Conservation (phyloP, 2,888 invertebrate species). For the Phasia obesa region DNA sequence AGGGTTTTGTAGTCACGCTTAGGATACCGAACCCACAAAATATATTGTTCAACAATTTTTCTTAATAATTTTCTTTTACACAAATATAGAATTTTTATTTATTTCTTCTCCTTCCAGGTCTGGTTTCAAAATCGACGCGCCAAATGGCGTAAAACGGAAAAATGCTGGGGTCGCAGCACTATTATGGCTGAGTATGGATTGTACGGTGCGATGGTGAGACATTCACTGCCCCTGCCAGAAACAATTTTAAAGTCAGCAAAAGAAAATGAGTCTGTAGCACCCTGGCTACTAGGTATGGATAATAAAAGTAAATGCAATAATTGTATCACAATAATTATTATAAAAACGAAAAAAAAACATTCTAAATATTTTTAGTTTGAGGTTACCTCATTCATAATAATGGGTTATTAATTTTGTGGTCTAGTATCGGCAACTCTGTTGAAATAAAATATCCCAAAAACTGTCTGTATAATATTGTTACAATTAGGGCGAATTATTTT, state of each 20-base stretch:
- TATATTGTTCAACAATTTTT: no score
- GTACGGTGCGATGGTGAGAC: conserved; percentile 99
- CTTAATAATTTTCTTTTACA: no score
- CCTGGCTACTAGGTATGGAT: conserved; percentile 97
- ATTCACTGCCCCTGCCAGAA: conserved; percentile 98
- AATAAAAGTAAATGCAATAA: conserved; percentile 83
- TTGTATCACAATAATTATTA: conserved; percentile 48
- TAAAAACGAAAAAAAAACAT: not conserved
- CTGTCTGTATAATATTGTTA: no score
- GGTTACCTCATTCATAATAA: no score
- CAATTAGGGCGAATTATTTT: no score
- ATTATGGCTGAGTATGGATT: conserved; percentile 99
- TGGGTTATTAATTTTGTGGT: no score
- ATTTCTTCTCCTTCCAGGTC: conserved; percentile 87
- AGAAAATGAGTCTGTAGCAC: conserved; percentile 98
- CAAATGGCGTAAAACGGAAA: conserved; percentile 99
- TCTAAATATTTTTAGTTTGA: no score
- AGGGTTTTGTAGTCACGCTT: no score
- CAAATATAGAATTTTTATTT: not conserved
- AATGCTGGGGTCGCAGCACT: conserved; percentile 99
- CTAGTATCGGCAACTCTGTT: no score
- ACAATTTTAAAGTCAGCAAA: conserved; percentile 99
- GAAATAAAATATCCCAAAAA: no score
- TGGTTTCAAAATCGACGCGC: conserved; percentile 98
- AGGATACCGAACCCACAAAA: no score